Evolutionary conservation across 2,888 invertebrate species (phyloP).

Genomic region (Tuberolachnus salignus): DNA sequence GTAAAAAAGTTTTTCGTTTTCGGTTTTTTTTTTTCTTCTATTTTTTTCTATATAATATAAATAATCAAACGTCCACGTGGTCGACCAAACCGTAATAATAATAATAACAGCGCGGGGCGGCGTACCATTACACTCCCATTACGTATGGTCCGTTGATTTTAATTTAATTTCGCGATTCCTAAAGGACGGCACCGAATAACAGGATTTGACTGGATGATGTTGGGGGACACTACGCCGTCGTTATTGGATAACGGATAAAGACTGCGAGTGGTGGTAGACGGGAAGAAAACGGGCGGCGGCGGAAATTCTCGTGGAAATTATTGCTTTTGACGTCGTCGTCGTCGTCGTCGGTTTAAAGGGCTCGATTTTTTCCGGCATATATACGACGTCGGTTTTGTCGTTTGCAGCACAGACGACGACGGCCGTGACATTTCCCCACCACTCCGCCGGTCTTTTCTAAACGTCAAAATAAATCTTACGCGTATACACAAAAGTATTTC

Average conservation of each 20-base stretch:
- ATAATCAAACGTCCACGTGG: too few relatives aligned
- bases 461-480: constrained; percentile 18
- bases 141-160: constrained; percentile 16
- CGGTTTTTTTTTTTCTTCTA: too few relatives aligned
- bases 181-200: constrained; percentile 12
- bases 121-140: neutral
- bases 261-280: neutral
- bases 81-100: too few relatives aligned
- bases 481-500: neutral
- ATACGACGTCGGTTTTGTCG: constrained; percentile 15
- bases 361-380: constrained; percentile 25
- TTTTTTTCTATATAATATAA: too few relatives aligned
- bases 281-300: neutral
- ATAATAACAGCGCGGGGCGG: constrained; percentile 15
- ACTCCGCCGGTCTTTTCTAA: neutral
- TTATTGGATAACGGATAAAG: constrained; percentile 46
- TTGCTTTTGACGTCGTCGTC: constrained; percentile 49
- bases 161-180: constrained; percentile 38
- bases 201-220: constrained; percentile 16
- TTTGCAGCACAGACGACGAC: constrained; percentile 40
- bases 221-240: neutral
- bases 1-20: too few relatives aligned
- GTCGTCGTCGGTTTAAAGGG: constrained; percentile 35
- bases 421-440: constrained; percentile 3
- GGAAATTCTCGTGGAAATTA: constrained; percentile 40